Conservation (phyloP, 2,888 invertebrate genomes). For the Cyclophora albipunctata region DNA sequence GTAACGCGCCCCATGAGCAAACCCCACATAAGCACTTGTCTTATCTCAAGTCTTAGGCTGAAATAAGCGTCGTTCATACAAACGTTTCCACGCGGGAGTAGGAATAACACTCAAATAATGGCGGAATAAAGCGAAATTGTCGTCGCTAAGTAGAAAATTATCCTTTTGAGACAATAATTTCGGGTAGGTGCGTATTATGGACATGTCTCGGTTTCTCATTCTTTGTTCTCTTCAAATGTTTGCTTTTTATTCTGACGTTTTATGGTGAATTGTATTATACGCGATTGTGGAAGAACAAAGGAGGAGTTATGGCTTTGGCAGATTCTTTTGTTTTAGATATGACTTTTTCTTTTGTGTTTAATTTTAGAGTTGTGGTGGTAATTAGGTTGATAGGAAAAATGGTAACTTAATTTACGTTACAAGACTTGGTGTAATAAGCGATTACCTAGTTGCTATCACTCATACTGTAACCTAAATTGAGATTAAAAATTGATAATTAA, state of each 20-base stretch:
- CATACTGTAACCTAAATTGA: too few relatives aligned
- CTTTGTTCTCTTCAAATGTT: conserved; percentile 16
- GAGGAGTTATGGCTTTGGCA: too few relatives aligned
- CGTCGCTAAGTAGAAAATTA: conserved; percentile 38
- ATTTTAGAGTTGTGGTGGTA: too few relatives aligned
- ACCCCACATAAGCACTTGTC: conserved; percentile 10
- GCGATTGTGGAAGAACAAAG: too few relatives aligned
- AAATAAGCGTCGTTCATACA: conserved; percentile 20
- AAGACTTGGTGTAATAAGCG: too few relatives aligned
- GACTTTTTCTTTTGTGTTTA: too few relatives aligned
- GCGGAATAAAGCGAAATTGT: conserved; percentile 35
- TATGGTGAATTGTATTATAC: too few relatives aligned
- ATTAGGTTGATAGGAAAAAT: too few relatives aligned
- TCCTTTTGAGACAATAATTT: conserved; percentile 40
- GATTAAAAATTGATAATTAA: too few relatives aligned
- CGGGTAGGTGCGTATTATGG: conserved; percentile 17
- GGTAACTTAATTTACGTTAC: too few relatives aligned
- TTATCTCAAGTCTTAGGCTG: conserved; percentile 22
- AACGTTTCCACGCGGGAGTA: conserved; percentile 19
- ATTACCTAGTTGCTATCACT: too few relatives aligned
- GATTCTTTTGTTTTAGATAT: too few relatives aligned
- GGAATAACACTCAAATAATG: conserved; percentile 29
- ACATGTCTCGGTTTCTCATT: conserved; percentile 13
- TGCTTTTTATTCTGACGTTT: conserved; percentile 1
- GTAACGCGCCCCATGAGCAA: not conserved